Percentiles rank a stretch among this genome's conserved stretches.
Conservation (phyloP, 64 coral and sea anemone species). For the Exaiptasia diaphana region DNA sequence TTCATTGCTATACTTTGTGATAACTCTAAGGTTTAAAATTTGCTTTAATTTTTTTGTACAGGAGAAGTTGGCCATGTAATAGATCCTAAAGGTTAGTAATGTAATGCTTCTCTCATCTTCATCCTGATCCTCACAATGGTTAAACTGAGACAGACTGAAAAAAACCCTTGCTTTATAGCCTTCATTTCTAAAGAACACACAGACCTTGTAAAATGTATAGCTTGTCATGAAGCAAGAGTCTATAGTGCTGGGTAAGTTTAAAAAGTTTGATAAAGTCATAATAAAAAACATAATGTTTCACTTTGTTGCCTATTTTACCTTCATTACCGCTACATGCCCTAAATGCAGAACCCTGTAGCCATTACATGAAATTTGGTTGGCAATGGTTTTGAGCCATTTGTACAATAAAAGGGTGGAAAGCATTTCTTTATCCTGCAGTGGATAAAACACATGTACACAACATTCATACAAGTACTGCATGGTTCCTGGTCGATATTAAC, state of each 20-base stretch:
- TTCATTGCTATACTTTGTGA: no score
- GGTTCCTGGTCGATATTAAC: no score
- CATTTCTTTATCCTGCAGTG: no score
- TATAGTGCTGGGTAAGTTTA: conserved; percentile 91
- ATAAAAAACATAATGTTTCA: neutral
- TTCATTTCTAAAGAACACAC: conserved; percentile 67
- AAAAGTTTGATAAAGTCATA: neutral
- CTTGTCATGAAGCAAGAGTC: conserved; percentile 79
- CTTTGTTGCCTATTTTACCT: neutral
- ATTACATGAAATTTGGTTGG: neutral
- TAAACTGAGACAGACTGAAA: neutral
- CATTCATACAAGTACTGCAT: no score
- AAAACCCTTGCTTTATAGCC: conserved; percentile 25
- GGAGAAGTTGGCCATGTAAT: conserved; percentile 82
- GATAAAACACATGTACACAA: no score
- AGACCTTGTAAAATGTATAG: conserved; percentile 94
- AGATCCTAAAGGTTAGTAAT: conserved; percentile 89
- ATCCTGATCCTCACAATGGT: neutral
- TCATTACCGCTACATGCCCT: neutral
- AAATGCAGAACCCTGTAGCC: neutral
- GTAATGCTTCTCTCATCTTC: neutral
- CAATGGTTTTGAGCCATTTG: no score
- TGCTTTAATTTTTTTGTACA: conserved; percentile 22
- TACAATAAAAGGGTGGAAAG: no score
- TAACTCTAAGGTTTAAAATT: no score